Evolutionary conservation across 2,888 invertebrate genomes (phyloP), one percentile per base, ranked within the genome.

Genomic region (Bimastos eiseni): DNA sequence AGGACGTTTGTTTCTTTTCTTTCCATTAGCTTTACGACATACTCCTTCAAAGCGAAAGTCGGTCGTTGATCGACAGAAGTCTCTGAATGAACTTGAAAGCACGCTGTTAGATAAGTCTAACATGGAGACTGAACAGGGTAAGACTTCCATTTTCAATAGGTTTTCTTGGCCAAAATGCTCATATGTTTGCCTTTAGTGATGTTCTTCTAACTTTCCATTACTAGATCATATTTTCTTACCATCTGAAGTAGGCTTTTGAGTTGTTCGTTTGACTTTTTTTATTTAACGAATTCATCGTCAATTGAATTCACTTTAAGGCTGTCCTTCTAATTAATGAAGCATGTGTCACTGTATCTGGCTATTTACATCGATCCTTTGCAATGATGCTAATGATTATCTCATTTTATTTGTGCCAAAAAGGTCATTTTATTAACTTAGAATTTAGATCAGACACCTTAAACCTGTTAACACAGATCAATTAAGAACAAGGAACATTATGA

Each of bases 41-140:
- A 98, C 98, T 90, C 98, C 98, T 92, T 98, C 98, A 93, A 98
- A 98, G 96, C 96, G 98, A 95, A 98, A 98, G 84, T 88, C 90
- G 13, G n/a, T 89, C 8, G 55, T 38, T 24, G 90, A 90, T 37
- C 90, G 92, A 33, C 91, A 91, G 88, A 90, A 91, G 36, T 90
- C 91, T 41, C 83, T 90, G 41, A 89, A 89, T 38, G 90, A 90
- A 34, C 88, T 90, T 24, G 92, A 91, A n/a, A 44, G 55, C n/a
- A 30, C 88, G 3, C 38, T 89, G 38, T 70, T 83, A n/a, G 90
- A 89, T 38, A 89, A 89, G 70, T 37, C 36, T 34, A n/a, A 33
- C 13, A 33, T n/a, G 30, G 49, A 89, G 17, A 55, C 33, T 89
- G 89, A 55, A 44, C 44, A 55, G 36, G 89, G 70, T 33, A 49